These are phyloP conservation scores for Polyploca ridens DNA, from an alignment of 2,888 invertebrate genomes.

Conservation along the genomic window DNA sequence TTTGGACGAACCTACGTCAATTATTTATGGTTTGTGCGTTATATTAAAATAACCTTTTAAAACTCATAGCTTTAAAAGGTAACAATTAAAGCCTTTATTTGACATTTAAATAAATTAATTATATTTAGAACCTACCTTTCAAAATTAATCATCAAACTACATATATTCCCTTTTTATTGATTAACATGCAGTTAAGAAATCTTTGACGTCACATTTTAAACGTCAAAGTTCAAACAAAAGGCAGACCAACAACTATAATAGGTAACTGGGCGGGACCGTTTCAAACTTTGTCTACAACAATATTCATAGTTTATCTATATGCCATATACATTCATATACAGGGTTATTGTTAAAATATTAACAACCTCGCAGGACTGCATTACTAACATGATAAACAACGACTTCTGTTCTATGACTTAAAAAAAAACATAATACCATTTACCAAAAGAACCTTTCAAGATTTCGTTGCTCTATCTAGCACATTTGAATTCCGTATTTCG, in stretches of 20 bases:
- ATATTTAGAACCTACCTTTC: no score
- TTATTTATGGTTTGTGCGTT: background rate
- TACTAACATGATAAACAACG: background rate
- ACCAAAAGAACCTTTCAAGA: no score
- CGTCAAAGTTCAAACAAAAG: background rate
- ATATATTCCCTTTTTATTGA: background rate
- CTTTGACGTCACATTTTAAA: background rate
- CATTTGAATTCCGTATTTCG: no score
- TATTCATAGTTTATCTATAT: background rate
- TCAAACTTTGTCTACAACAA: background rate
- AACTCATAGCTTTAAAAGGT: no score
- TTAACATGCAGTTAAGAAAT: background rate
- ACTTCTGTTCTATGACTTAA: no score
- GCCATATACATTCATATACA: background rate
- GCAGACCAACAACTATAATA: background rate
- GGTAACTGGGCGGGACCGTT: background rate
- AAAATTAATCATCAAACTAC: no score
- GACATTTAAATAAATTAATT: no score
- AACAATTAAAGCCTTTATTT: no score
- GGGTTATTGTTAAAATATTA: background rate
- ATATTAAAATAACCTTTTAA: background rate
- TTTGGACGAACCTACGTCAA: conserved; percentile 3
- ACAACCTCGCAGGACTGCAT: background rate
- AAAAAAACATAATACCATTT: no score
- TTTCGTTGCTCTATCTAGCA: no score